Base-by-base conservation (phyloP, 2,888 invertebrate genomes). In the Cephalotes varians region DNA sequence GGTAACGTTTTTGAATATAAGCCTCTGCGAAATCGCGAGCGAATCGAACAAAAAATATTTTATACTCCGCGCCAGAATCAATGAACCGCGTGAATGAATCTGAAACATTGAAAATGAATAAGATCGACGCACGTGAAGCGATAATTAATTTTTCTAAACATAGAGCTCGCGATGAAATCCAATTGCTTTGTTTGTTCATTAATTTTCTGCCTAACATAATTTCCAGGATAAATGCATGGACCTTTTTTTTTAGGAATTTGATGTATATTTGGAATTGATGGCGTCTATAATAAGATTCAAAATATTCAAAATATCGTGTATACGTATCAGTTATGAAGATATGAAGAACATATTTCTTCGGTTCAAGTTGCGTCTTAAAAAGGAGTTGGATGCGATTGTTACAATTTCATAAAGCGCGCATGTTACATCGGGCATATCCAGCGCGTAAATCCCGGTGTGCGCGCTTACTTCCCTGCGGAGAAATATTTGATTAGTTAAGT, bases 401-500 rank as follows among this genome's bases (percentile, higher is more conserved):
- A 79, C 72, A 56, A 72, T 79, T 79, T 79, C 56, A 79, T 79
- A 56, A 71, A 56, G 72, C 72, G 72, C n/a, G 25, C 40, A 56
- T 62, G 64, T 51, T 86, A 88, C 69, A 86, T 77, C 87, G 76
- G 56, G 81, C 80, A 81, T 87, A 87, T 88, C 81, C 77, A 83
- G 77, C 85, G 80, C 56, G 87, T 80, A 85, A 88, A 89, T 87
- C 88, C 81, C 77, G 69, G 56, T 28, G 40, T n/a, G 69, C 40
- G 51, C 54, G 71, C 77, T 79, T 79, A 86, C 79, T 64, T 62
- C 28, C 28, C 80, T 83, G 82, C 79, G 72, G 54, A 84, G 81
- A 89, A 87, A 86, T 87, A 88, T 76, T 86, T 89, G 86, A 88
- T 89, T 86, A 86, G 81, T 85, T 40, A 44, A 81, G 67, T 64